Evolutionary conservation across 2,888 invertebrate genomes (phyloP).

Genomic region (Tetranychus truncatus): DNA sequence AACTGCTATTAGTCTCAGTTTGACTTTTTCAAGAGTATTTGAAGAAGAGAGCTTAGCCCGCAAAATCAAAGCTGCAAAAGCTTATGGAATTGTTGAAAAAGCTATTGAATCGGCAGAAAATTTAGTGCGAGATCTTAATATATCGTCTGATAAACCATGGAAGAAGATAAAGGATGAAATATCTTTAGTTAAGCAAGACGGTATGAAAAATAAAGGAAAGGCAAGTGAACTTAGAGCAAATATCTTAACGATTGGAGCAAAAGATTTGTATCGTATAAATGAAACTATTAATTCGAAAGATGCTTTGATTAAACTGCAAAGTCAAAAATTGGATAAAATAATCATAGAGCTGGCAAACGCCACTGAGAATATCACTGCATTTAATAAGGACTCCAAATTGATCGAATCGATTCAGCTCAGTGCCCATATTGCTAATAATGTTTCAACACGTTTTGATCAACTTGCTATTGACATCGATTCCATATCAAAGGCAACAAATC

Average conservation of each 20-base stretch:
- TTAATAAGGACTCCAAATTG: not conserved
- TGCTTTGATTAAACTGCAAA: not conserved
- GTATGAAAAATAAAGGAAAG: not conserved
- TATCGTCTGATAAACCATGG: not conserved
- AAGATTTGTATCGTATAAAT: not conserved
- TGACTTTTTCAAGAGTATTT: not conserved
- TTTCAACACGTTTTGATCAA: not conserved
- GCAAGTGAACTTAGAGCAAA: not conserved
- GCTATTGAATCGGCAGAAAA: not conserved
- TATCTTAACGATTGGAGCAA: not conserved
- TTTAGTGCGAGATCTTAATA: not conserved
- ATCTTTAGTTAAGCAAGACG: not conserved
- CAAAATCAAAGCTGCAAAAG: not conserved
- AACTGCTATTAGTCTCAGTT: not conserved
- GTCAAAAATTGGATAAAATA: not conserved
- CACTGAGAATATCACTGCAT: not conserved
- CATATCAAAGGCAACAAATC: not conserved
- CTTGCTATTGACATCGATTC: not conserved
- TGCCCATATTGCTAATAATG: not conserved
- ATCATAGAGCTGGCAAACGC: not conserved
- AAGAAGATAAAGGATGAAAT: not conserved
- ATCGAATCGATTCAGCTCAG: not conserved
- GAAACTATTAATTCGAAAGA: not conserved
- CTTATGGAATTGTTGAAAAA: not conserved
- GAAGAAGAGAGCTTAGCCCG: not conserved